Evolutionary conservation across 2,888 invertebrate species (phyloP).

Genomic region (Mythimna lalbum): DNA sequence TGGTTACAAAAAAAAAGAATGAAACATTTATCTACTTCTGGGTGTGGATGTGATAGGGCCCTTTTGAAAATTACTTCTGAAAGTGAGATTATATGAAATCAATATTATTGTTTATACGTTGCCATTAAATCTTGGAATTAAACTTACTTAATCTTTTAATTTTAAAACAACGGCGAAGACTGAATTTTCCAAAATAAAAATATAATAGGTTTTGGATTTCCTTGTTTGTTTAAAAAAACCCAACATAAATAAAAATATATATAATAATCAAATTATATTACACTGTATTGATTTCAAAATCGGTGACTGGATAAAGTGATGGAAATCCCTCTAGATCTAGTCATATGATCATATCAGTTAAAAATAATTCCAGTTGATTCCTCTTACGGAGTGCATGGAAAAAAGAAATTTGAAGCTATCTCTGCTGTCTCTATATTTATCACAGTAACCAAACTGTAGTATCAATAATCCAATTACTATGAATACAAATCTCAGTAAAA

Average conservation of each 20-base stretch:
- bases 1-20: conserved; percentile 79
- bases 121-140: not conserved
- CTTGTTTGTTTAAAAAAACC: not conserved
- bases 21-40: conserved; percentile 73
- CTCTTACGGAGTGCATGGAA: not conserved
- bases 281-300: no score
- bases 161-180: not conserved
- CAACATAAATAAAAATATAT: not conserved
- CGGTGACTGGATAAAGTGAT: no score
- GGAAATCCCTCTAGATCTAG: not conserved
- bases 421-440: not conserved
- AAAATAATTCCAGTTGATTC: not conserved
- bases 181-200: not conserved
- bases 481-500: conserved; percentile 11
- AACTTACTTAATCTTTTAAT: not conserved
- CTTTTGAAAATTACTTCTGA: conserved; percentile 38
- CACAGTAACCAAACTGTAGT: not conserved
- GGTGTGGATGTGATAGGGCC: conserved; percentile 71
- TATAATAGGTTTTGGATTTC: not conserved
- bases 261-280: not conserved
- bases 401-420: not conserved
- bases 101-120: not conserved
- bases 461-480: not conserved
- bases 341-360: not conserved
- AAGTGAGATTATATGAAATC: conserved; percentile 20